Evolutionary conservation across 2,113 vertebrate genomes (phyloP), one percentile per base, ranked within the genome.

Genomic region (Ascaphus truei): DNA sequence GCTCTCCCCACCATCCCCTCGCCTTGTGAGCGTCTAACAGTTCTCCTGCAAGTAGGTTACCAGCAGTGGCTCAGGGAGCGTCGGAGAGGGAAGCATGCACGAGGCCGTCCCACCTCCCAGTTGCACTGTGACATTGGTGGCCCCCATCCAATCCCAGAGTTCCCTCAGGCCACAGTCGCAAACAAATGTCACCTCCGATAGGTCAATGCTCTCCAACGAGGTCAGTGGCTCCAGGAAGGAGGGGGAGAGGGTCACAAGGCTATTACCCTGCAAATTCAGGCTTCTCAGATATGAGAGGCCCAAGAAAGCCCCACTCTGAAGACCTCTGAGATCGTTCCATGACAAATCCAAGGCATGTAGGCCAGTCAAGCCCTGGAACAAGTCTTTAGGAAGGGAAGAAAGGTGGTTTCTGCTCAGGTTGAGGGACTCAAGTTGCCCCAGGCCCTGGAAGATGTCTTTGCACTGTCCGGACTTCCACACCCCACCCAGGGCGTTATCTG

Each of bases 371-470:
- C 66, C 50, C 10, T 25, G 26, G 31, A 79, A 71, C 4, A 75
- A 36, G 2, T 16, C 30, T 9, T 33, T 7, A 1, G 77, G 75
- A 1, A 77, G 4, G 6, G 25, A 22, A 3, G 6, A 41, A 3
- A 79, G 60, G 5, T 27, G 8, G 10, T 76, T 75, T 13, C 33
- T 69, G 23, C 64, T 29, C 16, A 79, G 65, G 7, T 71, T 74
- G 5, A 79, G 52, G 6, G 6, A 13, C 1, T 4, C 3, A 2
- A 80, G 53, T 15, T 22, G 36, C 22, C 25, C 33, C 36, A 76
- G n/a, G 39, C 53, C 16, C 9, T 57, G 72, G 22, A 80, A 77
- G 43, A 77, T 26, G 15, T 65, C 26, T 37, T 11, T 9, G 10
- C 78, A 80, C 1, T 15, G 13, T 0, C 47, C 61, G 15, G 3